Base-by-base conservation (phyloP, 2,797 vertebrate species). In the Pogonophryne albipinna region DNA sequence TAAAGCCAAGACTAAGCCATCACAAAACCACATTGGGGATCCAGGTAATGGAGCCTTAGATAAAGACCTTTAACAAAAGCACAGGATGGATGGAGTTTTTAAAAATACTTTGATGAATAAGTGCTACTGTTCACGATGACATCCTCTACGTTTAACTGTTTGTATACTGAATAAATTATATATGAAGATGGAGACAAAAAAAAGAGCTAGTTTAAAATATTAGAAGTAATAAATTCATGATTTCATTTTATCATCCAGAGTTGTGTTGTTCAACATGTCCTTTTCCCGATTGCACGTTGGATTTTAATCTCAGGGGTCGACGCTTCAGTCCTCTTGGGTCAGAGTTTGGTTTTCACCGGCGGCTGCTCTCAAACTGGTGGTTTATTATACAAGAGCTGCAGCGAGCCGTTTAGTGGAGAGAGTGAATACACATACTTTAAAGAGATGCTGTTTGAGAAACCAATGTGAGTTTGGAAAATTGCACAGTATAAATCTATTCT, bases 291-390 rank as follows among this genome's bases (percentile, higher is more conserved):
- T 51, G 76, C 85, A 69, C 63, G 80, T 82, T 73, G 78, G 72
- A 45, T 59, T 27, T 70, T 81, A 2, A 77, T 82, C 90, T 92
- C 91, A 88, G 89, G 91, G 80, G 75, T 87, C 6, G 76, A 57
- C 23, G 0, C 52, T 77, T 87, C 70, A 65, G 76, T 76, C 71
- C 68, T 90, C 66, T 41, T 2, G 49, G 72, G 59, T 84, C 67
- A 55, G 69, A 71, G 23, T 66, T 71, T 15, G 11, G 41, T 73
- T 69, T 85, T 82, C 78, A 81, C 74, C 15, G 55, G 66, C 31
- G 27, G 66, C 78, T 60, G 72, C 77, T 80, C 51, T 79, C 69
- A n/a, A 20, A 58, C 5, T 51, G 47, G 17, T 47, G 77, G 62
- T 76, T 67, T 71, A 52, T 69, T 20, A 71, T 47, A 63, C 34